Evolutionary conservation across 2,797 vertebrate species (phyloP), one percentile per base, ranked within the genome.

Genomic region (Acropternis orthonyx): DNA sequence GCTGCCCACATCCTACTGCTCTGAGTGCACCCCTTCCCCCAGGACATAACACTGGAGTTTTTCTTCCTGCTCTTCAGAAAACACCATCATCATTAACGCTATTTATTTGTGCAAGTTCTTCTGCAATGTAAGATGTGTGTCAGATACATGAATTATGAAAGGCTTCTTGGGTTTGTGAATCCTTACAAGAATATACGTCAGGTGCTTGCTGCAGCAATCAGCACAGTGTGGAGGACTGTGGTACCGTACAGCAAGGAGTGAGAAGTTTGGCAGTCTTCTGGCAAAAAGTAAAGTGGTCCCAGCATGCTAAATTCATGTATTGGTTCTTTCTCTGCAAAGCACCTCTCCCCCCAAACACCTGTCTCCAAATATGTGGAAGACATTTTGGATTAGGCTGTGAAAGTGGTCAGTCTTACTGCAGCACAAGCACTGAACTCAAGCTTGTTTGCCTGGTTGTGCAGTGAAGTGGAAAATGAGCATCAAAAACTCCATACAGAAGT

Each of bases 381-480:
- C 9, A 4, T 71, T 92, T 83, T 67, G 44, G 84, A 77, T 54
- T 56, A 71, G 52, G 24, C 81, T 21, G 12, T 51, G 52, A 39
- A 67, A 54, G 80, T 71, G 92, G 65, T 58, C 84, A 43, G 0
- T 67, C 56, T 37, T 20, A 18, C 22, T 10, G 54, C 24, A 48
- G 54, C 69, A 51, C 43, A 27, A 21, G 73, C 77, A 14, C 37
- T 44, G 41, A 74, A 58, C 75, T 89, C 13, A 1, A 1, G 6
- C 83, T 63, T 67, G 62, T 93, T 91, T 89, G 49, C 55, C 63
- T 65, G 69, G n/a, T 54, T 80, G 86, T 83, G 78, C 9, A 1
- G 1, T 91, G 91, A 67, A 88, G 72, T 43, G 41, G 86, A 92
- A 94, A 93, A 94, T 48, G 84, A 92, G 84, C 86, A 79, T 91